phyloP scores from a whole-genome alignment of 2,888 invertebrate species.

The Xestia xanthographa region DNA sequence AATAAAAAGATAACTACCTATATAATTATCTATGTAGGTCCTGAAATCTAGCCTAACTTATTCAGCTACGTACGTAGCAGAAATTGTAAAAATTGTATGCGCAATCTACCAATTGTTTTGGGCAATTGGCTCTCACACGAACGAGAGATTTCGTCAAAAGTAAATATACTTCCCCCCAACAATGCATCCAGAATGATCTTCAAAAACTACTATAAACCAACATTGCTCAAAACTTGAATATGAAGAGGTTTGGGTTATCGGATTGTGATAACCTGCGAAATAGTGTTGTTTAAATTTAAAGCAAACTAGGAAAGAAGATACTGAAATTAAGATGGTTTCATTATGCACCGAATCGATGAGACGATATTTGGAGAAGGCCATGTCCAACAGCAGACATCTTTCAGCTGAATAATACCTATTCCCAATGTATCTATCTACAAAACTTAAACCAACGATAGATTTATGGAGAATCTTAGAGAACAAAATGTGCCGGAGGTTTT shows the following conservation, averaged over 20 bases:
- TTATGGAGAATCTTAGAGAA: background rate
- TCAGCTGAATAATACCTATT: background rate
- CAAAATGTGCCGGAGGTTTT: background rate
- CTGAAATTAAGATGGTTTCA: background rate
- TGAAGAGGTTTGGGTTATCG: constrained; percentile 60
- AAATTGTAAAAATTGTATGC: background rate
- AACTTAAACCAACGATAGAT: background rate
- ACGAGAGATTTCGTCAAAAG: background rate
- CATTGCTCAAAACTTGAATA: constrained; percentile 27
- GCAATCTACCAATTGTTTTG: background rate
- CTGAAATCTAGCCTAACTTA: background rate
- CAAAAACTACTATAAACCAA: constrained; percentile 11
- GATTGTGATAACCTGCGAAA: constrained; percentile 55
- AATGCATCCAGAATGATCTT: constrained; percentile 3
- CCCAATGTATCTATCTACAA: background rate
- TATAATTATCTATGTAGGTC: background rate
- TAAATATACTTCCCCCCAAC: background rate
- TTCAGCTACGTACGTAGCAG: too few relatives aligned
- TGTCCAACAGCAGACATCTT: background rate
- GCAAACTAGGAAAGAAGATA: background rate
- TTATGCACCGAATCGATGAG: background rate
- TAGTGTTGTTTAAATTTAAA: constrained; percentile 5
- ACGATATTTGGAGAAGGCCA: background rate
- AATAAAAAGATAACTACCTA: background rate
- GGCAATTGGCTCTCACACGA: background rate